Conservation (phyloP, 37 sponge, comb jelly and placozoan genomes). For the Eunapius fragilis region DNA sequence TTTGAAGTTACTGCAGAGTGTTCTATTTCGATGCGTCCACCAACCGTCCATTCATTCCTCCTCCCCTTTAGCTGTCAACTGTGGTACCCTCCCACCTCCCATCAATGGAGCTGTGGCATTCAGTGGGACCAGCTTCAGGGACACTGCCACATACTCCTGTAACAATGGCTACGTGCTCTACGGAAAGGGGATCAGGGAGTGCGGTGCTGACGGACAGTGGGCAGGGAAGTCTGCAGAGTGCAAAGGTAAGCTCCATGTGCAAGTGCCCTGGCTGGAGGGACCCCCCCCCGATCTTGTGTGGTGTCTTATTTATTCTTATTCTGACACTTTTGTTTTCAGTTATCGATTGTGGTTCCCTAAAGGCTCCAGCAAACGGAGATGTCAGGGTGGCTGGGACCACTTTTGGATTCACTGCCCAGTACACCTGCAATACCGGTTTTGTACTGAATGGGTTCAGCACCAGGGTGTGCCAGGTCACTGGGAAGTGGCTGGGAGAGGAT, state of each 20-base stretch:
- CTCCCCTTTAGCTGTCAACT: constrained; percentile 32
- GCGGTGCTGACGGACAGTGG: constrained; percentile 35
- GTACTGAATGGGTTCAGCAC: constrained; percentile 16
- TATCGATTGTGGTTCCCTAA: background rate
- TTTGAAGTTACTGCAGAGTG: too few species aligned
- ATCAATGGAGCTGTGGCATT: constrained; percentile 19
- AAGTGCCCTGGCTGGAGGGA: too few species aligned
- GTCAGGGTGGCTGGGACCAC: background rate
- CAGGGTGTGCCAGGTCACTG: constrained; percentile 33
- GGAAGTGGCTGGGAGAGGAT: constrained; percentile 40
- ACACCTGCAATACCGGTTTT: constrained; percentile 43
- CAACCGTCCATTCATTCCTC: background rate
- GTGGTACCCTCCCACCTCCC: constrained; percentile 24
- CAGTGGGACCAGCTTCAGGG: constrained; percentile 17
- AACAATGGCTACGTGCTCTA: constrained; percentile 36
- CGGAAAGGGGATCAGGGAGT: constrained; percentile 13
- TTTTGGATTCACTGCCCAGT: constrained; percentile 7
- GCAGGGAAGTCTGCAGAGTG: constrained; percentile 31
- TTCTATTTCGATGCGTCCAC: too few species aligned
- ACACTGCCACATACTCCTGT: constrained; percentile 34
- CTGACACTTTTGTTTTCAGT: background rate
- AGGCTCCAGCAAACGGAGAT: constrained; percentile 3
- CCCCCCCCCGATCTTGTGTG: too few species aligned
- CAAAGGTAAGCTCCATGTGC: too few species aligned
- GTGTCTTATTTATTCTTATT: too few species aligned